Evolutionary conservation across 2,888 invertebrate genomes (phyloP).

Genomic region (Drosophila kokeensis): DNA sequence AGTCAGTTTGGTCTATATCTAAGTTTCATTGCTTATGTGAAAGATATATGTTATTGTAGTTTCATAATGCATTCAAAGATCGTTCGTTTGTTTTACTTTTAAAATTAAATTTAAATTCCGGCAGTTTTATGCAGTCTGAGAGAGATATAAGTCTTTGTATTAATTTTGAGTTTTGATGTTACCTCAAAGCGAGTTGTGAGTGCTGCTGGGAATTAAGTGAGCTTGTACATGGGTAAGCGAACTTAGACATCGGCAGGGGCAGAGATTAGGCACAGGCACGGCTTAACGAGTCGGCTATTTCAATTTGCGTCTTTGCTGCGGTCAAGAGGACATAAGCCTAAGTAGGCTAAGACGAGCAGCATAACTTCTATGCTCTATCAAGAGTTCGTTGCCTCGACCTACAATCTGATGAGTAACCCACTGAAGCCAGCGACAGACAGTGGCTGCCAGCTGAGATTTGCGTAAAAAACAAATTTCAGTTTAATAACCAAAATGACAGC

Average conservation of each 20-base stretch:
- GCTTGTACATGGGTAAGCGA: constrained; percentile 8
- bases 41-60: not conserved
- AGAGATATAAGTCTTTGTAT: not conserved
- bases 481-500: constrained; percentile 70
- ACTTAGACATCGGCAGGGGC: constrained; percentile 15
- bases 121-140: not conserved
- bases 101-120: not conserved
- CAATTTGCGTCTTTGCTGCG: constrained; percentile 55
- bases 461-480: constrained; percentile 57
- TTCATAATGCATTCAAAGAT: not conserved
- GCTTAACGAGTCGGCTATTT: constrained; percentile 50
- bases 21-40: too few relatives aligned
- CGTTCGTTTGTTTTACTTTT: not conserved
- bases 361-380: constrained; percentile 32
- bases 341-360: constrained; percentile 45
- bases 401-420: not conserved
- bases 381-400: constrained; percentile 46
- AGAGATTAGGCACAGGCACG: constrained; percentile 58
- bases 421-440: constrained; percentile 14
- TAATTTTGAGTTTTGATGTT: not conserved
- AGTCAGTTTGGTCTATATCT: too few relatives aligned
- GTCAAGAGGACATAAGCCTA: constrained; percentile 47
- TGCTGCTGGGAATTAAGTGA: not conserved
- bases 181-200: not conserved
- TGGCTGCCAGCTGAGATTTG: constrained; percentile 37